These are phyloP conservation scores for Rugalucina vietnamica DNA, from an alignment of 2,888 invertebrate genomes.

Conservation along the genomic window DNA sequence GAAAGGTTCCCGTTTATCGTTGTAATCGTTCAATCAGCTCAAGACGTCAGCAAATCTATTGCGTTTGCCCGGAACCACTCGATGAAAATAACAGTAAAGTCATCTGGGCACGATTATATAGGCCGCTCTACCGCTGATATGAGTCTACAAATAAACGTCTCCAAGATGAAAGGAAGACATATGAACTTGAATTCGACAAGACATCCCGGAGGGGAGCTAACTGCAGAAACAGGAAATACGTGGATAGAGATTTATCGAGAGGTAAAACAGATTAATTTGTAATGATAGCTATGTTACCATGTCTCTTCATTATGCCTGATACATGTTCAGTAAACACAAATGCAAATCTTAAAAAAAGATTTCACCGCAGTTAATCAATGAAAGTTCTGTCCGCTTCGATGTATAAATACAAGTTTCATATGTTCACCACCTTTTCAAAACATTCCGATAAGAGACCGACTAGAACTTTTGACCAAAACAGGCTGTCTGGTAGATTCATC, in stretches of 20 bases:
- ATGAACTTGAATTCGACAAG: constrained; percentile 56
- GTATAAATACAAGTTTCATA: no score
- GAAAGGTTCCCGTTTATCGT: constrained; percentile 44
- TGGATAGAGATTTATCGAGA: constrained; percentile 66
- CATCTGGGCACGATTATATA: constrained; percentile 69
- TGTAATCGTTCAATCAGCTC: constrained; percentile 35
- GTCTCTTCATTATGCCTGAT: no score
- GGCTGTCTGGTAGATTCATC: no score
- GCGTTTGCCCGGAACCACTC: constrained; percentile 62
- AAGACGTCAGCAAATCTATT: constrained; percentile 64
- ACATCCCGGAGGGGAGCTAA: constrained; percentile 64
- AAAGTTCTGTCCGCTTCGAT: no score
- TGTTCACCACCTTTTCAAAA: no score
- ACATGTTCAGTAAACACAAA: no score
- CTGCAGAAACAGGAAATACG: constrained; percentile 63
- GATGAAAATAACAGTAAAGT: constrained; percentile 52
- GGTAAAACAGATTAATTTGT: constrained; percentile 38
- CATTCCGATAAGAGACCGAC: no score
- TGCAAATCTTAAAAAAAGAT: no score
- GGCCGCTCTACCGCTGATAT: constrained; percentile 66
- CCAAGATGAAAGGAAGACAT: constrained; percentile 47
- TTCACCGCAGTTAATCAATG: no score
- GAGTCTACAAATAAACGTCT: constrained; percentile 56
- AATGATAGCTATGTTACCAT: no score
- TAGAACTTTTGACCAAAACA: no score